phyloP scores from a whole-genome alignment of 2,113 vertebrate genomes.

The Spilogale gracilis region DNA sequence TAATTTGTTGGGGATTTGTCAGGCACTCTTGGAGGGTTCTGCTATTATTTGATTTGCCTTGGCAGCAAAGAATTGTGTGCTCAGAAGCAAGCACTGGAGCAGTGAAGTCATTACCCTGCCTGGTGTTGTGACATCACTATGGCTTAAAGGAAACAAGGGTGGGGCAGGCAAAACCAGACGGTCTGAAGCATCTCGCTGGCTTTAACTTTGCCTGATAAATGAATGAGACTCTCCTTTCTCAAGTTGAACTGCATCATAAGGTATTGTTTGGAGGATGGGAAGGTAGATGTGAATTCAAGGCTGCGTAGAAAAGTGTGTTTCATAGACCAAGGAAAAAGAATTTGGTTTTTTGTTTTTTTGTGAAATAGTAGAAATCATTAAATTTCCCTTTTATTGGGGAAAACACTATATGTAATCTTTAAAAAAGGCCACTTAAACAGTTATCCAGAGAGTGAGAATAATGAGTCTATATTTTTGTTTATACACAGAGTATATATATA shows the following conservation, averaged over 20 bases:
- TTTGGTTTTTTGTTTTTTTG: not conserved
- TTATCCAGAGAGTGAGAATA: constrained; percentile 20
- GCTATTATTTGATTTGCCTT: constrained; percentile 69
- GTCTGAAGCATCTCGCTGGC: constrained; percentile 69
- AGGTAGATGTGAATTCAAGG: constrained; percentile 65
- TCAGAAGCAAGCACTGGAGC: constrained; percentile 68
- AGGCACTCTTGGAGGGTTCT: constrained; percentile 9
- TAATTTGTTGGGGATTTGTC: constrained; percentile 35
- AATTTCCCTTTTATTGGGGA: not conserved
- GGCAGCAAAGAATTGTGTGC: constrained; percentile 53
- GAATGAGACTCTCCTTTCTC: constrained; percentile 70
- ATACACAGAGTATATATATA: not conserved
- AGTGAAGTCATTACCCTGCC: constrained; percentile 76
- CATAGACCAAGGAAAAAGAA: constrained; percentile 19
- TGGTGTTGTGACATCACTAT: constrained; percentile 85
- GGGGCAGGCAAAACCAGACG: constrained; percentile 82
- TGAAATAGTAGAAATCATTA: not conserved
- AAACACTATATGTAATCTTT: not conserved
- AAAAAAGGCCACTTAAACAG: constrained; percentile 22
- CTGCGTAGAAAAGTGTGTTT: constrained; percentile 25
- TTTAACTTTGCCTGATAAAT: constrained; percentile 67
- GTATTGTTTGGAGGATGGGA: constrained; percentile 67
- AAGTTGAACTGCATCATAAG: constrained; percentile 70
- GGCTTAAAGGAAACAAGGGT: constrained; percentile 86
- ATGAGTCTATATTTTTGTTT: not conserved